Evolutionary conservation across 2,113 vertebrate species (phyloP).

Genomic region (Phrynocephalus versicolor): DNA sequence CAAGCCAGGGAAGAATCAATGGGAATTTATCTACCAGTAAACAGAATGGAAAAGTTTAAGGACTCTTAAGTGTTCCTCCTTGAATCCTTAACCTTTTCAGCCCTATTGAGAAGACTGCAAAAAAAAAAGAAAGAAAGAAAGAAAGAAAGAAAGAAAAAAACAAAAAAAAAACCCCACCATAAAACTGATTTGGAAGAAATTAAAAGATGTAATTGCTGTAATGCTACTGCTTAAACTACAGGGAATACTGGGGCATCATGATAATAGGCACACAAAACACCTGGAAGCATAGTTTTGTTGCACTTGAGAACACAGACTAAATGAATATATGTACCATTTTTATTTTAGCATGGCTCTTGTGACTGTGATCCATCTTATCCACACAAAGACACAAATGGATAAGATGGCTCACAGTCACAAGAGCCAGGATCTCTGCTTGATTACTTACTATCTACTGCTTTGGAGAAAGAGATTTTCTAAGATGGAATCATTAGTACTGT

Average conservation of each 20-base stretch:
- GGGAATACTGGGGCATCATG: not conserved
- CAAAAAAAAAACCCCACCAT: no score
- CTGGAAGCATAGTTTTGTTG: not conserved
- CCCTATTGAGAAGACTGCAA: not conserved
- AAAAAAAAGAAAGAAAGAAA: no score
- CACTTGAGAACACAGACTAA: not conserved
- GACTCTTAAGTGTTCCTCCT: not conserved
- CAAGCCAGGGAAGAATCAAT: not conserved
- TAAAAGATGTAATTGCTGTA: not conserved
- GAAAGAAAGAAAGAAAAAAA: no score
- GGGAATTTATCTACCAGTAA: conserved; percentile 8
- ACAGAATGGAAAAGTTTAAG: conserved; percentile 4
- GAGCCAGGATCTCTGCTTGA: not conserved
- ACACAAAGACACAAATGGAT: not conserved
- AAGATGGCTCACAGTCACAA: not conserved
- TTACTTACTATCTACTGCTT: not conserved
- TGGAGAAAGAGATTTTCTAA: not conserved
- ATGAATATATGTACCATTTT: conserved; percentile 14
- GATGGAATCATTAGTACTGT: not conserved
- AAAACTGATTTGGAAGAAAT: conserved; percentile 15
- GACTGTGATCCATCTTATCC: no score
- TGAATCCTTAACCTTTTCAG: not conserved
- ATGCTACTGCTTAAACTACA: conserved; percentile 6
- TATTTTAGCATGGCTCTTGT: no score
- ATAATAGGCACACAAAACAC: not conserved